phyloP scores from a whole-genome alignment of 92 coral and sea anemone species.

The Nematostella vectensis region DNA sequence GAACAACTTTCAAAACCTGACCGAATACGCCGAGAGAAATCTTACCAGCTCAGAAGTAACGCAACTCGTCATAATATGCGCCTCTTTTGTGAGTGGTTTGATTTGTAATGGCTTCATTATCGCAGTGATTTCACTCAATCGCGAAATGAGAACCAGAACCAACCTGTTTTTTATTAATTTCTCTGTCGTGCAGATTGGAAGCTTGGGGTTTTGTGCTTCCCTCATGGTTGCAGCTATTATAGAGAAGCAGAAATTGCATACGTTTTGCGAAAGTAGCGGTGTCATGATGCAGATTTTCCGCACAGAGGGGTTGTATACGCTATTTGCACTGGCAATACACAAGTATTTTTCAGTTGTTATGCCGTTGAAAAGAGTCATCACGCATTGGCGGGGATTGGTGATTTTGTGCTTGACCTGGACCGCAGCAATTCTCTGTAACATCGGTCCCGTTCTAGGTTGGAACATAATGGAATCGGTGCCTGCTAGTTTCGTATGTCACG shows the following conservation, averaged over 20 bases:
- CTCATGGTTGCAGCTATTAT: constrained; percentile 37
- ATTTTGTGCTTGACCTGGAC: constrained; percentile 43
- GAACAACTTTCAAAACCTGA: too few relatives aligned
- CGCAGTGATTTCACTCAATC: constrained; percentile 38
- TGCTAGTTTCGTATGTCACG: constrained; percentile 35
- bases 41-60: constrained; percentile 17
- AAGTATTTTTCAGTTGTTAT: constrained; percentile 68
- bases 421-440: constrained; percentile 32
- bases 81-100: constrained; percentile 36
- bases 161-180: constrained; percentile 53
- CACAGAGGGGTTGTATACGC: constrained; percentile 52
- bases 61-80: constrained; percentile 33
- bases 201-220: constrained; percentile 39
- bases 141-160: constrained; percentile 82
- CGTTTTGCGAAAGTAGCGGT: constrained; percentile 62
- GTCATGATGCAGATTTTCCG: constrained; percentile 65
- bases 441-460: constrained; percentile 71
- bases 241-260: constrained; percentile 35
- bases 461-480: constrained; percentile 27
- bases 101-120: constrained; percentile 49
- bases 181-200: constrained; percentile 47
- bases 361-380: constrained; percentile 64
- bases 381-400: constrained; percentile 36
- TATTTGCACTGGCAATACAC: constrained; percentile 64
- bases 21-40: too few relatives aligned